Conservation (phyloP, 2,113 vertebrate species). For the Bubo scandiacus region DNA sequence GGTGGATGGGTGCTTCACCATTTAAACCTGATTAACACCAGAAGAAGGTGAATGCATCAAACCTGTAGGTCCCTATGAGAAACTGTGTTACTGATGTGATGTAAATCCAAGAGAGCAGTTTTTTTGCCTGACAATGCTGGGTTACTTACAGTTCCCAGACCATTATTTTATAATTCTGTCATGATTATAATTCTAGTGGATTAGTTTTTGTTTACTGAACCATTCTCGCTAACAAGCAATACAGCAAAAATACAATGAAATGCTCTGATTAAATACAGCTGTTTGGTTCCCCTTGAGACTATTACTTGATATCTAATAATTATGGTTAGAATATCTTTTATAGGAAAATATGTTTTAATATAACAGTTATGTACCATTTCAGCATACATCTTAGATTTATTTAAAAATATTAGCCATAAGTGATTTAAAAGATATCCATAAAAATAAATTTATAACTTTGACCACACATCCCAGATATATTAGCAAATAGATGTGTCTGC, state of each 20-base stretch:
- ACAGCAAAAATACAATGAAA: neutral
- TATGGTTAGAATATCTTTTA: neutral
- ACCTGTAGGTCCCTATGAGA: neutral
- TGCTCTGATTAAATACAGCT: neutral
- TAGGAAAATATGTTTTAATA: neutral
- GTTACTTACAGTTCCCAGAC: neutral
- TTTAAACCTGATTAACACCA: neutral
- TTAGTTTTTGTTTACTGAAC: neutral
- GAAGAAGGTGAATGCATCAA: neutral
- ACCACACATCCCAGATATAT: neutral
- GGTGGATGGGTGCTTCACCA: neutral
- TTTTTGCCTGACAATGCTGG: neutral
- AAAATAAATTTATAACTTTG: neutral
- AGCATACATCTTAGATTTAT: neutral
- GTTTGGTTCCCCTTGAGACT: neutral
- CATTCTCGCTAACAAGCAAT: neutral
- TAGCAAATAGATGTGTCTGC: neutral
- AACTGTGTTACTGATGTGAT: neutral
- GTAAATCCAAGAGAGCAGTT: neutral
- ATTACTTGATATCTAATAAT: neutral
- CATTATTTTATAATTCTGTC: neutral
- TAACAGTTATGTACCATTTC: neutral
- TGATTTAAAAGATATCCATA: neutral
- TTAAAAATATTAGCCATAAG: neutral
- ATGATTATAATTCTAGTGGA: neutral